Evolutionary conservation across 1,140 invertebrate genomes (phyloP).

Genomic region (Drosophila novamexicana): DNA sequence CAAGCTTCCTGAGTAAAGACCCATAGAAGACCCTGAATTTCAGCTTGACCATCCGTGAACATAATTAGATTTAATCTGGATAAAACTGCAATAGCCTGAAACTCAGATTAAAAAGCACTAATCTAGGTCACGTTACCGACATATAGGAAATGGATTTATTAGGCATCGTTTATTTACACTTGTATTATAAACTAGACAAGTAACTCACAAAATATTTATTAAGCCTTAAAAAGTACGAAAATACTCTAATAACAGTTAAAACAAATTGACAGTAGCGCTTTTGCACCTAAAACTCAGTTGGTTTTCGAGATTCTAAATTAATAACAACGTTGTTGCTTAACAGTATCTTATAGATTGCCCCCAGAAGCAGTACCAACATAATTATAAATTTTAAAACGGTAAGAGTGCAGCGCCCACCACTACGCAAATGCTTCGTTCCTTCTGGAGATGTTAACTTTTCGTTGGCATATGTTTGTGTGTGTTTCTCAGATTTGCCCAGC

Average conservation of each 20-base stretch:
- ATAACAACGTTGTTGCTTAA: slow-evolving; percentile 39
- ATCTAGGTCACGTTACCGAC: too few relatives aligned
- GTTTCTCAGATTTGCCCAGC: background rate
- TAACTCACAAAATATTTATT: background rate
- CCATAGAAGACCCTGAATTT: too few relatives aligned
- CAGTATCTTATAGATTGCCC: slow-evolving; percentile 23
- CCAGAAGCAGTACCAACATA: slow-evolving; percentile 25
- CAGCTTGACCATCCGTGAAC: too few relatives aligned
- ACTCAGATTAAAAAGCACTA: too few relatives aligned
- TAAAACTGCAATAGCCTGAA: too few relatives aligned
- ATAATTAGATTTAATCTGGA: too few relatives aligned
- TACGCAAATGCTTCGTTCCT: too few relatives aligned
- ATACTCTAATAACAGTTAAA: background rate
- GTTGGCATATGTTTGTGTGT: slow-evolving; percentile 10
- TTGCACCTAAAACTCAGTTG: slow-evolving; percentile 45
- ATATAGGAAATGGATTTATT: too few relatives aligned
- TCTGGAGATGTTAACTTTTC: background rate
- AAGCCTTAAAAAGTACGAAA: background rate
- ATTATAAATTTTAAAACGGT: background rate
- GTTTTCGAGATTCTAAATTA: slow-evolving; percentile 20
- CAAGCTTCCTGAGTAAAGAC: too few relatives aligned
- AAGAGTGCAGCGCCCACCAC: background rate
- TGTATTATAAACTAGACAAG: too few relatives aligned
- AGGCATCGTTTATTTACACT: too few relatives aligned
- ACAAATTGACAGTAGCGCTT: background rate